Percentiles rank a stretch among this genome's conserved stretches.
phyloP scores from a whole-genome alignment of 2,797 vertebrate genomes.

The Cephalopachus bancanus region DNA sequence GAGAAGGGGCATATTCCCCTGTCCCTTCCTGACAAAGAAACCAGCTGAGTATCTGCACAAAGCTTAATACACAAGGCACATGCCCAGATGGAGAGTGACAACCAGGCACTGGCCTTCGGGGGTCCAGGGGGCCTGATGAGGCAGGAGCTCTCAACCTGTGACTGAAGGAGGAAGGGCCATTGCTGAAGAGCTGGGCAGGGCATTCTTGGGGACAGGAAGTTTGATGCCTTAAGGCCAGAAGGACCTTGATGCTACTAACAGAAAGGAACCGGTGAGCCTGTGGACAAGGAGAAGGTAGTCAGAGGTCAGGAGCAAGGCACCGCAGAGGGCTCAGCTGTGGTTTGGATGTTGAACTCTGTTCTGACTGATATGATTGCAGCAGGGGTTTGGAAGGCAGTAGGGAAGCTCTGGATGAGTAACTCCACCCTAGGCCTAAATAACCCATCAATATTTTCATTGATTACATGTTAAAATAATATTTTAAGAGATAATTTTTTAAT shows the following conservation, averaged over 20 bases:
- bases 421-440: background rate
- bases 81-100: background rate
- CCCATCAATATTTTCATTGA: no score
- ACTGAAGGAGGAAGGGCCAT: background rate
- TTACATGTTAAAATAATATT: no score
- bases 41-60: background rate
- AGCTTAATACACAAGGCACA: background rate
- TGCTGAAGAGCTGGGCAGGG: background rate
- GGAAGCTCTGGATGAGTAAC: background rate
- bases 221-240: background rate
- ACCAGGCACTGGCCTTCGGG: rapidly evolving
- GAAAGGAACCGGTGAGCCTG: background rate
- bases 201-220: background rate
- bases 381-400: background rate
- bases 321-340: background rate
- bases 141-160: no score
- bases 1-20: background rate
- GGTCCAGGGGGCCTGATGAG: background rate
- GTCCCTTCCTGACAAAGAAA: background rate
- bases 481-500: no score
- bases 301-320: background rate
- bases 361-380: rapidly evolving
- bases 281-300: background rate
- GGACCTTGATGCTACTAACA: background rate
- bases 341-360: background rate